Percentiles rank a stretch among this genome's conserved stretches.
These are phyloP conservation scores for Junonia oenone DNA, from an alignment of 2,888 invertebrate species.

Conservation along the genomic window DNA sequence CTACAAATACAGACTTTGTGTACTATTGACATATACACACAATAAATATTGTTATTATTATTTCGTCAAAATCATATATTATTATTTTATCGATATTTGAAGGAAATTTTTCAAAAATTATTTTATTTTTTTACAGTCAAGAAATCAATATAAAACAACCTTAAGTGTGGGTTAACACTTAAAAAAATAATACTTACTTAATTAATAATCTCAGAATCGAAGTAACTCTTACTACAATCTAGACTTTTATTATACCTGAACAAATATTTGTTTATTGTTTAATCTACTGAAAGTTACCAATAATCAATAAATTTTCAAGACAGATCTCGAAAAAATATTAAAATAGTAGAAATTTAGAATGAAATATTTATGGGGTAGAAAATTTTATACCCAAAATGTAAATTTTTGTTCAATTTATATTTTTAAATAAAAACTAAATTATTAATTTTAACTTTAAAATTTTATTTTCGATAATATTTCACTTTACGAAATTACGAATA, in stretches of 20 bases:
- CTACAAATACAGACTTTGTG: not conserved
- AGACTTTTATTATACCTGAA: not conserved
- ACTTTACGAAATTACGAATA: no score
- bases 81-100: not conserved
- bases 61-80: not conserved
- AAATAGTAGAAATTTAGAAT: not conserved
- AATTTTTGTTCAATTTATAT: no score
- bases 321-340: not conserved
- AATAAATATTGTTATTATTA: no score
- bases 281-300: not conserved
- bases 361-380: not conserved
- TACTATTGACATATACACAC: not conserved
- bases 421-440: no score
- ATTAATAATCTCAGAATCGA: not conserved
- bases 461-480: no score
- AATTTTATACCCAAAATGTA: no score
- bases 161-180: not conserved
- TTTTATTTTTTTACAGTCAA: not conserved
- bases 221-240: not conserved
- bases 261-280: not conserved
- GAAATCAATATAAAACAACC: not conserved
- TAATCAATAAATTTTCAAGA: slow-evolving; percentile 4
- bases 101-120: not conserved
- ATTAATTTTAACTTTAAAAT: no score
- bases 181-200: not conserved